Percentiles rank a stretch among this genome's conserved stretches.
phyloP scores from a whole-genome alignment of 2,888 invertebrate genomes.

The Stratiomys singularior region DNA sequence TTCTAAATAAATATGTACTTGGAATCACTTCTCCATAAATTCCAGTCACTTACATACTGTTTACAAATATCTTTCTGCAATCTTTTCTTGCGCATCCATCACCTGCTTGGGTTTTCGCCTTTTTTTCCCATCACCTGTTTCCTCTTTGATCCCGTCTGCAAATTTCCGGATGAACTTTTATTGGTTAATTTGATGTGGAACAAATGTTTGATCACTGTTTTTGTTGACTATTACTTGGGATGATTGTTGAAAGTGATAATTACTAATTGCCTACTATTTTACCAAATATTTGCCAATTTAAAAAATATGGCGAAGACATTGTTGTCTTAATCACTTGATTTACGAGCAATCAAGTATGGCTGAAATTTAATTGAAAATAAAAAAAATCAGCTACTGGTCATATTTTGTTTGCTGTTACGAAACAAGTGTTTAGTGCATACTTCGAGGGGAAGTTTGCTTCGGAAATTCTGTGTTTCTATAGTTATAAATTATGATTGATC shows the following conservation, averaged over 20 bases:
- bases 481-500: too few relatives aligned
- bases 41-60: conserved; percentile 27
- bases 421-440: too few relatives aligned
- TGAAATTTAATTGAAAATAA: too few relatives aligned
- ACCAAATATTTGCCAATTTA: neutral
- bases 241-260: neutral
- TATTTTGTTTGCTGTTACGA: too few relatives aligned
- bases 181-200: neutral
- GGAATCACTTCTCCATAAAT: neutral
- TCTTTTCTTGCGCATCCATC: neutral
- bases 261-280: neutral
- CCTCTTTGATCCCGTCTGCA: conserved; percentile 9
- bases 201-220: neutral
- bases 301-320: too few relatives aligned
- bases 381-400: too few relatives aligned
- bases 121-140: conserved; percentile 23
- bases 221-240: neutral
- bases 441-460: too few relatives aligned
- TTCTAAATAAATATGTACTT: conserved; percentile 23
- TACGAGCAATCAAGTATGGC: too few relatives aligned
- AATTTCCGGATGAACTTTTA: neutral
- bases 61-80: conserved; percentile 24
- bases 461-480: too few relatives aligned
- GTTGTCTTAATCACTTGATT: too few relatives aligned
- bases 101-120: conserved; percentile 20